Base-by-base conservation (phyloP, 2,888 invertebrate species). In the Diarsia dahlii region DNA sequence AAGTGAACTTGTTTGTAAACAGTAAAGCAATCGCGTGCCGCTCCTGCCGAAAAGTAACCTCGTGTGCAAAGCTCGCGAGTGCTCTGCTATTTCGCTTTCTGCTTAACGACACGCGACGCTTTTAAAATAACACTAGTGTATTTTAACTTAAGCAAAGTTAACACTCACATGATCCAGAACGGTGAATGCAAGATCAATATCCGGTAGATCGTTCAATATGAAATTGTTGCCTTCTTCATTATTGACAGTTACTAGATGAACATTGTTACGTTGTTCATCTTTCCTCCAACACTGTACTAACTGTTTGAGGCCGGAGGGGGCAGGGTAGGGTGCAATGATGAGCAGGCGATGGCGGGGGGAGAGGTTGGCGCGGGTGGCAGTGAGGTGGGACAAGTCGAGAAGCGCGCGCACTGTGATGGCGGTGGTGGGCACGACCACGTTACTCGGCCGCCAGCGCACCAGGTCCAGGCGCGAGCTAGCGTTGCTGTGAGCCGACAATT, bases 211-310 rank as follows among this genome's bases (percentile, higher is more conserved):
- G 46, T 89, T 89, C 45, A 91, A 70, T 48, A 71, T 74, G 74
- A 89, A 86, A 34, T 89, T 88, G 34, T 86, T 87, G 1, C 77
- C 81, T 48, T 89, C 81, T 66, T 89, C 89, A 63, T 91, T 86
- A 39, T 91, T 91, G 12, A 91, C 81, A 84, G 90, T 90, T n/a
- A 92, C 71, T 45, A 93, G 76, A 28, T 88, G 86, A 56, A 94
- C 84, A 70, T 91, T 86, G 60, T 90, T 91, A 23, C 86, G 81
- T 28, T 88, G 80, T 12, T 82, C 71, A 18, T 89, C 90, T 56
- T 81, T 87, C 69, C 91, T 90, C 91, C 91, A 92, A 75, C 86
- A 69, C 48, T 87, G 83, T 10, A 93, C 86, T 0, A 91, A 76
- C 2, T 89, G 84, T 56, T 84, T 87, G 39, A 87, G 75, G 5